phyloP scores from a whole-genome alignment of 2,888 invertebrate genomes.

The Drosophila helvetica region DNA sequence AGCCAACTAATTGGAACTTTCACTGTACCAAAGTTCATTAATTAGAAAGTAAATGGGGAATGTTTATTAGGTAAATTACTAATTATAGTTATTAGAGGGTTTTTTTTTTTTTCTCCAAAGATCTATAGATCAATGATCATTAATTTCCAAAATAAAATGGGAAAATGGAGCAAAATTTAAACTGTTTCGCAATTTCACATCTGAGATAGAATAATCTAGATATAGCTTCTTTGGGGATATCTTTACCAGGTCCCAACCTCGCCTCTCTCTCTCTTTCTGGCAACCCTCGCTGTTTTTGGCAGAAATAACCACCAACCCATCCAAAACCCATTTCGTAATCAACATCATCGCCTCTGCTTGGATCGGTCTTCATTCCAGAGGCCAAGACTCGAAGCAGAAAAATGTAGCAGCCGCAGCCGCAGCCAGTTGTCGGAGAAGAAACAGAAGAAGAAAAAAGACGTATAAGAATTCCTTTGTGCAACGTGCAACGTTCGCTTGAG shows the following conservation, averaged over 20 bases:
- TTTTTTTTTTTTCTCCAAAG: too few relatives aligned
- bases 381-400: neutral
- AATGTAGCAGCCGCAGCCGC: too few relatives aligned
- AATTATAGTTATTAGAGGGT: neutral
- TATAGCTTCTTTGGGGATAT: too few relatives aligned
- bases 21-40: neutral
- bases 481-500: conserved; percentile 53
- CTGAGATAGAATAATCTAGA: neutral
- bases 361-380: conserved; percentile 5
- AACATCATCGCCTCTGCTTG: conserved; percentile 40
- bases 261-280: too few relatives aligned
- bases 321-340: conserved; percentile 34
- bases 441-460: conserved; percentile 54
- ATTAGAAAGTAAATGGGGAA: neutral
- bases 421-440: neutral
- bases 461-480: conserved; percentile 68
- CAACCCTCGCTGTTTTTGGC: conserved; percentile 9
- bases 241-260: neutral
- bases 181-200: neutral
- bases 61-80: neutral
- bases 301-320: conserved; percentile 6
- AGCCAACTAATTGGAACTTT: neutral
- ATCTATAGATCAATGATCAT: neutral
- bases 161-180: too few relatives aligned
- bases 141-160: neutral